Conservation (phyloP, 2,888 invertebrate species). For the Acanthacorydalis orientalis region DNA sequence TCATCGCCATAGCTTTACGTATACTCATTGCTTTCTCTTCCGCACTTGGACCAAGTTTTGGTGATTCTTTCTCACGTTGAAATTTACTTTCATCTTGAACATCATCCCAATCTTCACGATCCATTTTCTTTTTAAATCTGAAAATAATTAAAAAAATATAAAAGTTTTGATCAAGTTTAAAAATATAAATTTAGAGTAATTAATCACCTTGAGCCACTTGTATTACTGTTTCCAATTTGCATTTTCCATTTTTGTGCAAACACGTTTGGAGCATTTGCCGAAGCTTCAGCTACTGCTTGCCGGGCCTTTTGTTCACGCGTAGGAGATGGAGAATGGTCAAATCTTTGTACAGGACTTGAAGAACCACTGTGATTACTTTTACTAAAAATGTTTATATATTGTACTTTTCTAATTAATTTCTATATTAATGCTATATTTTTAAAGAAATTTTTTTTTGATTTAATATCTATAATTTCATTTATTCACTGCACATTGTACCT, state of each 20-base stretch:
- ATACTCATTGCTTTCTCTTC: constrained; percentile 42
- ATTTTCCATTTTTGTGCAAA: constrained; percentile 49
- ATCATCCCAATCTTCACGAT: constrained; percentile 28
- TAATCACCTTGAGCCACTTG: constrained; percentile 14
- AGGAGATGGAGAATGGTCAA: constrained; percentile 25
- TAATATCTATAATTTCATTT: too few species aligned
- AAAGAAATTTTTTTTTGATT: too few species aligned
- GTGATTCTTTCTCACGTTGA: constrained; percentile 32
- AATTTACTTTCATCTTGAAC: constrained; percentile 33
- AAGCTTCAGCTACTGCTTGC: constrained; percentile 30
- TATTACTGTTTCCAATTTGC: constrained; percentile 42
- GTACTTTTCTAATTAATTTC: background rate
- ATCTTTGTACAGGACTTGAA: constrained; percentile 13
- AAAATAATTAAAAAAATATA: constrained; percentile 11
- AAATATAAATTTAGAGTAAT: too few species aligned
- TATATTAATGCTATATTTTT: too few species aligned
- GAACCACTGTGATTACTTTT: constrained; percentile 13
- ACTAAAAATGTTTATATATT: constrained; percentile 5
- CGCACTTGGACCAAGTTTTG: constrained; percentile 31
- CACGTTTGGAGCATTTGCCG: constrained; percentile 29
- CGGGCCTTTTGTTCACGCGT: constrained; percentile 28
- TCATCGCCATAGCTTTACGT: constrained; percentile 43
- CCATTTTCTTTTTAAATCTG: constrained; percentile 44
- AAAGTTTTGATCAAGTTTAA: background rate
- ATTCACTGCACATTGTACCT: too few species aligned